Percentiles rank a stretch among this genome's conserved stretches.
Evolutionary conservation across 2,113 vertebrate species (phyloP).

Genomic region (Actenoides hombroni): DNA sequence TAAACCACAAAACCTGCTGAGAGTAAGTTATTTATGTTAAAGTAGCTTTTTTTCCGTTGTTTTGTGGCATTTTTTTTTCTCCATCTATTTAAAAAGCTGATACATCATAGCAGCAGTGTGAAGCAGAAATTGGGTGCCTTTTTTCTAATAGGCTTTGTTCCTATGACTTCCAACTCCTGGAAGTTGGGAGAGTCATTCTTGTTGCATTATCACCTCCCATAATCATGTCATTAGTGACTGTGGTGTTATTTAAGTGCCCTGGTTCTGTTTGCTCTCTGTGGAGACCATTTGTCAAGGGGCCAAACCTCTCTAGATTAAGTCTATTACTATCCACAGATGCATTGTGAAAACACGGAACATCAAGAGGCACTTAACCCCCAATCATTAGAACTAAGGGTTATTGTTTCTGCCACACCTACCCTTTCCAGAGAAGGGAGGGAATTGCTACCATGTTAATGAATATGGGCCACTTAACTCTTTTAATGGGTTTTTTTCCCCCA

Average conservation of each 20-base stretch:
- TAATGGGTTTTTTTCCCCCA: not conserved
- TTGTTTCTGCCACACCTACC: not conserved
- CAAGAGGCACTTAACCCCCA: constrained; percentile 38
- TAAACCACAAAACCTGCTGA: not conserved
- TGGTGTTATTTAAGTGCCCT: constrained; percentile 48
- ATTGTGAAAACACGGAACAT: not conserved
- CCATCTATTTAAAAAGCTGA: not conserved
- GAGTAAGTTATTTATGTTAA: not conserved
- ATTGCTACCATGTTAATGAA: not conserved
- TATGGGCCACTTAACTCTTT: not conserved
- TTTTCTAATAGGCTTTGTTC: not conserved
- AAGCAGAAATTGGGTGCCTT: not conserved
- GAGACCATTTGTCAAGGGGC: constrained; percentile 22
- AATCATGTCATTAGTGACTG: constrained; percentile 49
- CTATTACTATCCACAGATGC: not conserved
- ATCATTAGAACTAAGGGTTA: not conserved
- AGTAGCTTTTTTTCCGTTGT: not conserved
- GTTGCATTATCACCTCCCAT: constrained; percentile 58
- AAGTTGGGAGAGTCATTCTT: constrained; percentile 36
- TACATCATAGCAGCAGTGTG: not conserved
- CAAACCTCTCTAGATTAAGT: constrained; percentile 18
- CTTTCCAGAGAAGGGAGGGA: not conserved
- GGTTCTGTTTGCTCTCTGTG: constrained; percentile 18
- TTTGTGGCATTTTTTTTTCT: not conserved
- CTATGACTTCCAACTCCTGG: not conserved